Conservation (phyloP, 2,888 invertebrate genomes). For the Lasioglossum figueresi region DNA sequence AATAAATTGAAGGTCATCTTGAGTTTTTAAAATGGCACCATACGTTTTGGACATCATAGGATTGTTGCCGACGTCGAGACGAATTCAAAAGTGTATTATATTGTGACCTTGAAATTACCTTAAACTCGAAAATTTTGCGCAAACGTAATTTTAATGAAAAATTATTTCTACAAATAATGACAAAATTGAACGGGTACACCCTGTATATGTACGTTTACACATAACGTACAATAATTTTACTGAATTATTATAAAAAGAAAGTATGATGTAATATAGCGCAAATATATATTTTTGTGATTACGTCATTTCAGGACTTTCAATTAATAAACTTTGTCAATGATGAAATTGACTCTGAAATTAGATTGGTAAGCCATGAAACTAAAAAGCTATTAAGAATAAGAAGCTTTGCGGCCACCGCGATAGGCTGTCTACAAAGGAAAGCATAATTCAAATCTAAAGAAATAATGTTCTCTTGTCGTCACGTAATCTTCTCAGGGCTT, state of each 20-base stretch:
- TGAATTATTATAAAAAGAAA: neutral
- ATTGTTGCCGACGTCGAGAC: no score
- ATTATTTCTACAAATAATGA: no score
- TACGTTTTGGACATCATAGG: no score
- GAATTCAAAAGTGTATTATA: no score
- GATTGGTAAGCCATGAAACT: neutral
- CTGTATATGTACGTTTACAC: no score
- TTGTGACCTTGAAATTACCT: no score
- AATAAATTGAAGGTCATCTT: no score
- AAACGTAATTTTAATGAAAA: no score
- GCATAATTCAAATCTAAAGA: neutral
- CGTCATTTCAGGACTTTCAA: neutral
- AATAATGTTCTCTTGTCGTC: neutral
- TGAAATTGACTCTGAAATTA: neutral
- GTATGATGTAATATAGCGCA: neutral
- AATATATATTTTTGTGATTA: neutral
- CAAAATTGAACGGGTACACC: no score
- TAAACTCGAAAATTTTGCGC: no score
- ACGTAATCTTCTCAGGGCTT: neutral
- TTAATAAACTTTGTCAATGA: neutral
- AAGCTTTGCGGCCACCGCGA: neutral
- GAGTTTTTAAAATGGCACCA: no score
- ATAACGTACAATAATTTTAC: neutral
- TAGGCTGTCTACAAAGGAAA: neutral
- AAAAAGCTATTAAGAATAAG: slow-evolving; percentile 3